A percentile compares a stretch with the other conserved stretches of the same genome.
Conservation (phyloP, 2,888 invertebrate species). For the Deilephila elpenor region DNA sequence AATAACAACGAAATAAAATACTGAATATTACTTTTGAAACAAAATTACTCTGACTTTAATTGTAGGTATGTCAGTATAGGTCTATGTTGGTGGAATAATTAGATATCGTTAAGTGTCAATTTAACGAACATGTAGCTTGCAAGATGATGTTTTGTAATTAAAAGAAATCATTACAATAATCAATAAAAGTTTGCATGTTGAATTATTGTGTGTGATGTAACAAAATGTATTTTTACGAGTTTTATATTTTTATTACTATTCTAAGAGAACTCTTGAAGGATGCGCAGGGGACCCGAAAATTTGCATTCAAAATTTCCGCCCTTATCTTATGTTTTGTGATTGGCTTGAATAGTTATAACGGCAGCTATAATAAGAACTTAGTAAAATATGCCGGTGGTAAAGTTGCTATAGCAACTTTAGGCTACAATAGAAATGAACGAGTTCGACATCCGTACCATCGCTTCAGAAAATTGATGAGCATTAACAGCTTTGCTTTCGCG, state of each 20-base stretch:
- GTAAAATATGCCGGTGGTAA: not conserved
- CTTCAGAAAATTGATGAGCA: too few relatives aligned
- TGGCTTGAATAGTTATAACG: not conserved
- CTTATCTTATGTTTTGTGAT: not conserved
- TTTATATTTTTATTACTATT: not conserved
- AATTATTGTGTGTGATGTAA: constrained; percentile 45
- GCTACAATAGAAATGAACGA: too few relatives aligned
- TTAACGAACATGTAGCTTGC: constrained; percentile 16
- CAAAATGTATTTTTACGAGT: constrained; percentile 43
- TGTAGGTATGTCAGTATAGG: not conserved
- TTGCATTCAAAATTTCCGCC: not conserved
- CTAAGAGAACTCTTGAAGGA: constrained; percentile 25
- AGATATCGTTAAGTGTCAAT: constrained; percentile 5
- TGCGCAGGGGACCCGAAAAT: not conserved
- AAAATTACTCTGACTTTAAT: too few relatives aligned
- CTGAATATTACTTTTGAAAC: too few relatives aligned
- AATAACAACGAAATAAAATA: not conserved
- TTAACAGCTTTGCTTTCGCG: too few relatives aligned
- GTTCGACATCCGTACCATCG: too few relatives aligned
- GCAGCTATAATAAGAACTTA: not conserved
- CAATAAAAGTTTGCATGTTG: constrained; percentile 46
- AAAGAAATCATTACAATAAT: constrained; percentile 17
- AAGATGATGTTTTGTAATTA: constrained; percentile 30
- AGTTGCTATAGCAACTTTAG: too few relatives aligned
- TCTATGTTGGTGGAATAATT: not conserved